A percentile compares a stretch with the other conserved stretches of the same genome.
phyloP scores from a whole-genome alignment of 2,888 invertebrate species.

The Lepidonotus clava region DNA sequence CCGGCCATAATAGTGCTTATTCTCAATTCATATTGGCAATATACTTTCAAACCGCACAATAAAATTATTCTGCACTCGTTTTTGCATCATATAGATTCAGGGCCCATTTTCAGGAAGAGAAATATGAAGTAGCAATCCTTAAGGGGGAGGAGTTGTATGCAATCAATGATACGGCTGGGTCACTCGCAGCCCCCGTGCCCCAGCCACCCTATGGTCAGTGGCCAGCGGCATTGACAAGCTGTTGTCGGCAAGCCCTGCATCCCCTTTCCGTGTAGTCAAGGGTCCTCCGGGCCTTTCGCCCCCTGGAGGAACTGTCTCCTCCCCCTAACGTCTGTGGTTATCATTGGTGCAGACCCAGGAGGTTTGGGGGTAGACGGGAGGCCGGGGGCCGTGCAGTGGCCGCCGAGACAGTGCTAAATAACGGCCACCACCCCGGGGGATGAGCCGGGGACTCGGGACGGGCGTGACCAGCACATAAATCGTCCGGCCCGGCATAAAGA shows the following conservation, averaged over 20 bases:
- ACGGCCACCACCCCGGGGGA: constrained; percentile 24
- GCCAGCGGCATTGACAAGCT: not conserved
- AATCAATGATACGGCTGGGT: not conserved
- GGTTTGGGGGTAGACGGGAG: not conserved
- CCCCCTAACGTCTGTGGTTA: not conserved
- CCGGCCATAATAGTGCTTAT: no score
- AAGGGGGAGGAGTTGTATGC: not conserved
- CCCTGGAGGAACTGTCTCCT: constrained; percentile 7
- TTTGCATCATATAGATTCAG: no score
- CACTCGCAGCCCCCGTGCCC: not conserved
- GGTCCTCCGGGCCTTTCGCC: not conserved
- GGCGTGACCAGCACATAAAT: constrained; percentile 36
- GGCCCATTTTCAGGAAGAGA: no score
- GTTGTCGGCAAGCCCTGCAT: not conserved
- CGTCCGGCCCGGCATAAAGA: constrained; percentile 3
- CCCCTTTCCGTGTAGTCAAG: no score
- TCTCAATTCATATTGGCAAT: no score
- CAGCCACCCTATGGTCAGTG: not conserved
- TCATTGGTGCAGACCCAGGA: not conserved
- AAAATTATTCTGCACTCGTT: no score
- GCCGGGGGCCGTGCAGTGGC: not conserved
- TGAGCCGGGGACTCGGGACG: not conserved
- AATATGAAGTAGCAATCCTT: no score
- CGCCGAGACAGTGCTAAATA: constrained; percentile 45
- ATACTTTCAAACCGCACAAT: no score